Evolutionary conservation across 2,797 vertebrate genomes (phyloP).

Genomic region (Pogonophryne albipinna): DNA sequence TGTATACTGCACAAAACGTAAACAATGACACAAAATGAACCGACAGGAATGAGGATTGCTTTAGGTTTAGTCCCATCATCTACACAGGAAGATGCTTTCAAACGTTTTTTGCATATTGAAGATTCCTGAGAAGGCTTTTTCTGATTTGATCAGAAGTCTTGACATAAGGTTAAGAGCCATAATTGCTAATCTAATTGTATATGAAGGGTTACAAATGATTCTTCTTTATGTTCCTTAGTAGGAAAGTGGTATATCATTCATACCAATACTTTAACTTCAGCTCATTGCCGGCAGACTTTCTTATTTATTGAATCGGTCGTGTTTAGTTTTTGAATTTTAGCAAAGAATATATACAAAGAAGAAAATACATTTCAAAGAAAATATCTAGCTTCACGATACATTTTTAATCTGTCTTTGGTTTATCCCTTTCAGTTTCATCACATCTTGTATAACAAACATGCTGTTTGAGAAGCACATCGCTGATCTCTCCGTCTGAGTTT

Average conservation of each 20-base stretch:
- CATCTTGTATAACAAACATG: not conserved
- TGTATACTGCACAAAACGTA: not conserved
- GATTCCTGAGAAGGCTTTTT: no score
- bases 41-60: not conserved
- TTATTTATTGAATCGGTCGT: not conserved
- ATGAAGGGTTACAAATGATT: not conserved
- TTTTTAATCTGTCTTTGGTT: not conserved
- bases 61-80: not conserved
- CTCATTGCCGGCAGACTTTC: no score
- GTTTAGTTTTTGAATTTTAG: no score
- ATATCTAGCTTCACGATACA: no score
- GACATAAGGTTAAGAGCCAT: no score
- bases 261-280: not conserved
- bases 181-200: no score
- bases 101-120: no score
- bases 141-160: no score
- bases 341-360: not conserved
- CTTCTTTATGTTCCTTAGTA: not conserved
- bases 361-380: not conserved
- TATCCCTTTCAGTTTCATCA: not conserved
- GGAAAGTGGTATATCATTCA: not conserved
- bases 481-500: constrained; percentile 18
- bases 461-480: not conserved
- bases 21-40: no score
- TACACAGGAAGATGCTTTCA: not conserved